Percentiles rank a stretch among this genome's conserved stretches.
Conservation (phyloP, 1,140 invertebrate genomes). For the Mizuhopecten yessoensis region DNA sequence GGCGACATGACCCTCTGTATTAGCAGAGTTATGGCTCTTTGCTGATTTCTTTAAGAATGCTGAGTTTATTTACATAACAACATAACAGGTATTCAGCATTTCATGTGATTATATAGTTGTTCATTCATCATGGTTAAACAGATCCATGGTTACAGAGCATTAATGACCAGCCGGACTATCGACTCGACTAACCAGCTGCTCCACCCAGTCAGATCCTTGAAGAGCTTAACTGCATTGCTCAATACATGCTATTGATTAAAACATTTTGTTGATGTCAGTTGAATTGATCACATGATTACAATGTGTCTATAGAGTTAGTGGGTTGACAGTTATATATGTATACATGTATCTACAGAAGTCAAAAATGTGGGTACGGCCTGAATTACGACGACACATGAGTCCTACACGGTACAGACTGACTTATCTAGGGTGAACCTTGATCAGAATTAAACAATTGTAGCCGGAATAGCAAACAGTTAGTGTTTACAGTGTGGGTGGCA, state of each 20-base stretch:
- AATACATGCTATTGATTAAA: neutral
- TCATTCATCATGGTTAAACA: neutral
- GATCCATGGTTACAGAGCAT: neutral
- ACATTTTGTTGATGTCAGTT: conserved; percentile 16
- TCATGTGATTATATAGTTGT: neutral
- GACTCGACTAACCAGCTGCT: neutral
- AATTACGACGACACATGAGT: neutral
- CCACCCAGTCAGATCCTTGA: neutral
- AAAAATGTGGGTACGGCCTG: neutral
- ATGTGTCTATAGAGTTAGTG: neutral
- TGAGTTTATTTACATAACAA: conserved; percentile 4
- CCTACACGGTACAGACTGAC: neutral
- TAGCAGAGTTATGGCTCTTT: no score
- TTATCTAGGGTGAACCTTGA: neutral
- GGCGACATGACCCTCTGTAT: no score
- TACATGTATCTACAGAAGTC: neutral
- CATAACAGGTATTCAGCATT: neutral
- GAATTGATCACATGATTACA: neutral
- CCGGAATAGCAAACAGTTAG: neutral
- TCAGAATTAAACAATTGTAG: neutral
- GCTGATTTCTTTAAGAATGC: no score
- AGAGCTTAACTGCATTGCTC: neutral
- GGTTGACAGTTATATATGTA: neutral
- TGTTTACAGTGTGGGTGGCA: neutral
- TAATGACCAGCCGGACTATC: neutral